Conservation (phyloP, 2,797 vertebrate species). For the Enteromius treurensis region DNA sequence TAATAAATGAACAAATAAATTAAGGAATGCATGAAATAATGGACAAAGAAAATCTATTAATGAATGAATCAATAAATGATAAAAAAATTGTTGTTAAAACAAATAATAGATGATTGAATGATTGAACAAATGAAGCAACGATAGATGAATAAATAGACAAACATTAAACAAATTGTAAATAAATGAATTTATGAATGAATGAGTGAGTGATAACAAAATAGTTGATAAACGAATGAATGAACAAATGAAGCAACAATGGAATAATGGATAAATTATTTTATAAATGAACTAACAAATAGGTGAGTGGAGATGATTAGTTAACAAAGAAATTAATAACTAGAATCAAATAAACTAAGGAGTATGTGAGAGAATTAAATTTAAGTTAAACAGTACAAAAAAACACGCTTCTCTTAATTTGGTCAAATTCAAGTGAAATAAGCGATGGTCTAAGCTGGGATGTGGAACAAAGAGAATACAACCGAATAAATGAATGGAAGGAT, state of each 20-base stretch:
- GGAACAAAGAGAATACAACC: neutral
- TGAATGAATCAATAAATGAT: too few relatives aligned
- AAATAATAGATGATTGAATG: neutral
- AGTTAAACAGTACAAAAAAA: neutral
- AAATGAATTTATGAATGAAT: too few relatives aligned
- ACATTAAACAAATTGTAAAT: too few relatives aligned
- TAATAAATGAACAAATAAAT: neutral
- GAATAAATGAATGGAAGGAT: neutral
- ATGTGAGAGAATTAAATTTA: neutral
- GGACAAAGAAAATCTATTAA: neutral
- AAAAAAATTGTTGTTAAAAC: too few relatives aligned
- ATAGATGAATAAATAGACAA: neutral
- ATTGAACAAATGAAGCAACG: neutral
- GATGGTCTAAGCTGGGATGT: neutral
- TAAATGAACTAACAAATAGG: neutral
- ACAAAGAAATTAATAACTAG: neutral
- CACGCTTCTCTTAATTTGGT: neutral
- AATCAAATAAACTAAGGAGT: neutral
- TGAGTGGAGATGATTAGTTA: neutral
- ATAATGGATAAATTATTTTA: neutral
- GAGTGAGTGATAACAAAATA: too few relatives aligned
- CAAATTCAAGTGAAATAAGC: neutral
- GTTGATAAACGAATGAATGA: neutral
- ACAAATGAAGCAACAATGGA: neutral
- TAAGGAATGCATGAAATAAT: neutral